Conservation (phyloP, 2,888 invertebrate species). For the Danaus chrysippus region DNA sequence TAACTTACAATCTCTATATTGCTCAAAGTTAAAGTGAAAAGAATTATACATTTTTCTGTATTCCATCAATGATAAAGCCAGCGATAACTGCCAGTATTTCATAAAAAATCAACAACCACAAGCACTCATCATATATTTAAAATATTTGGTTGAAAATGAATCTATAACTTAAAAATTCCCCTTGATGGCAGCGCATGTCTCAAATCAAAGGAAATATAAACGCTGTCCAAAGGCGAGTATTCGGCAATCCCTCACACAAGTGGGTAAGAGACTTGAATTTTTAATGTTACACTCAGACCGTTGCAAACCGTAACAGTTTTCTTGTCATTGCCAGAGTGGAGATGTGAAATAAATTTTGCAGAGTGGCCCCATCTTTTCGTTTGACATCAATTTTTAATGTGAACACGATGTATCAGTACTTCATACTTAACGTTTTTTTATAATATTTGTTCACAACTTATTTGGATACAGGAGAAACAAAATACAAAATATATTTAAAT, state of each 20-base stretch:
- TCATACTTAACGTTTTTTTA: constrained; percentile 73
- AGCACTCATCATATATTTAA: constrained; percentile 1
- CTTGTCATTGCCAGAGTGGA: constrained; percentile 78
- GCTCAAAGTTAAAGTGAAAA: no score
- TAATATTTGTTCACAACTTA: constrained; percentile 63
- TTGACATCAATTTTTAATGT: constrained; percentile 76
- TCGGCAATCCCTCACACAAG: constrained; percentile 79
- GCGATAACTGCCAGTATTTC: no score
- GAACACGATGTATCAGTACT: constrained; percentile 63
- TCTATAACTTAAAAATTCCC: constrained; percentile 29
- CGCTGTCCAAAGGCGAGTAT: constrained; percentile 76
- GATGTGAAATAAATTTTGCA: constrained; percentile 79
- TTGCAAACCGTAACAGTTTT: constrained; percentile 79
- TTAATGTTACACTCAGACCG: constrained; percentile 79
- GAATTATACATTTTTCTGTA: no score
- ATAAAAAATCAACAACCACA: no score
- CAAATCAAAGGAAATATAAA: constrained; percentile 76
- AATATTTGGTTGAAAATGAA: constrained; percentile 17
- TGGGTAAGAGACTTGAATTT: constrained; percentile 78
- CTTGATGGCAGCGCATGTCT: constrained; percentile 40
- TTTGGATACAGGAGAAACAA: background rate
- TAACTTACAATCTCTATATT: no score
- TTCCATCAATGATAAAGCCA: no score
- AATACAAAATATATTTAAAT: no score
- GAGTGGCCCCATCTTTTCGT: constrained; percentile 79